A percentile compares a stretch with the other conserved stretches of the same genome.
Evolutionary conservation across 2,888 invertebrate genomes (phyloP).

Genomic region (Dendrolimus houi): DNA sequence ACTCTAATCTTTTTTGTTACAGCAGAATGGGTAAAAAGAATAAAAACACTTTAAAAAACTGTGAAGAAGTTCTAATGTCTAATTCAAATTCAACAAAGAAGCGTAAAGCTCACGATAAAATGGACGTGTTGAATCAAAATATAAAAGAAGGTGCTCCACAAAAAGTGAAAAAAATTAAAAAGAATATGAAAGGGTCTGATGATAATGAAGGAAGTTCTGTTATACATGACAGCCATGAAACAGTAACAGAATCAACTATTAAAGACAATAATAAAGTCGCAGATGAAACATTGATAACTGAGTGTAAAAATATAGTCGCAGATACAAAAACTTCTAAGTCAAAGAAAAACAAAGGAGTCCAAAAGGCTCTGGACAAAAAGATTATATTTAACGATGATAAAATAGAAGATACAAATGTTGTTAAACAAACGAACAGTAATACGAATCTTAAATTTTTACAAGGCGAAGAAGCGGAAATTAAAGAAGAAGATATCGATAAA

Average conservation of each 20-base stretch:
- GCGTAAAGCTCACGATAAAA: not conserved
- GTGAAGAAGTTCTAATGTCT: not conserved
- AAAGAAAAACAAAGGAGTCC: conserved; percentile 13
- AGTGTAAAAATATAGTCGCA: conserved; percentile 10
- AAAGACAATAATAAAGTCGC: not conserved
- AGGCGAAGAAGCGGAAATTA: conserved; percentile 43
- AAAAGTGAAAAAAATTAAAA: conserved; percentile 3
- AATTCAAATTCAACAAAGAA: not conserved
- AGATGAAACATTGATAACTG: not conserved
- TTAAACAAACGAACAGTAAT: conserved; percentile 9
- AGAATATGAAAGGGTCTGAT: not conserved
- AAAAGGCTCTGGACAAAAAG: conserved; percentile 9
- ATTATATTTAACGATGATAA: conserved; percentile 25
- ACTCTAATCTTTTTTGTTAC: conserved; percentile 8
- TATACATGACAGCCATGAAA: too few species aligned
- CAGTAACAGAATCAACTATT: too few species aligned
- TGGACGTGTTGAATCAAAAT: not conserved
- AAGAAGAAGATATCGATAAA: conserved; percentile 62
- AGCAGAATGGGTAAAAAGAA: conserved; percentile 35
- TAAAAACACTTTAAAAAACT: conserved; percentile 4
- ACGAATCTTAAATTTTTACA: conserved; percentile 19
- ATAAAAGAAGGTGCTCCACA: conserved; percentile 6
- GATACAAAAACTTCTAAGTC: conserved; percentile 1
- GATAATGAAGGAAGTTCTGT: not conserved
- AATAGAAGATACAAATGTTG: conserved; percentile 13